Conservation (phyloP, 2,888 invertebrate species). For the Diachrysia chrysitis region DNA sequence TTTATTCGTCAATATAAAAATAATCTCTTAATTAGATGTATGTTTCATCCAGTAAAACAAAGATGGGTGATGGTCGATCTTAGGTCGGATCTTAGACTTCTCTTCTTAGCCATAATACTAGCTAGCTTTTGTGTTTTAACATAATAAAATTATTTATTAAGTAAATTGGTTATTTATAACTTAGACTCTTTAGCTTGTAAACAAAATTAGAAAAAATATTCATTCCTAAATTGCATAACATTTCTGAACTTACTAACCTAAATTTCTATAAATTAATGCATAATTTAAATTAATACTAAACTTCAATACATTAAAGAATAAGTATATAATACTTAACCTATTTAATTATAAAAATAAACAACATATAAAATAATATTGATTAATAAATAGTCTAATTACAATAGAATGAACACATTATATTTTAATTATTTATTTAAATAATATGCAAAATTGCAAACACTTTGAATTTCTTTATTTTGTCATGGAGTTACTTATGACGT, state of each 20-base stretch:
- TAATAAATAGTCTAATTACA: conserved; percentile 62
- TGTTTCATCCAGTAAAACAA: no score
- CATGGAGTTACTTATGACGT: conserved; percentile 38
- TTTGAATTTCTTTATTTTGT: conserved; percentile 18
- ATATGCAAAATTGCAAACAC: conserved; percentile 11
- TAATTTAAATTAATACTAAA: conserved; percentile 34
- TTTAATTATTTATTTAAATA: conserved; percentile 24
- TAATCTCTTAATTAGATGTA: no score
- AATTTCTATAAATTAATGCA: conserved; percentile 41
- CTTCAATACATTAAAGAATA: conserved; percentile 52
- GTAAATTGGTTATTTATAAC: no score
- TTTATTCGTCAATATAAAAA: no score
- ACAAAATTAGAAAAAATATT: neutral
- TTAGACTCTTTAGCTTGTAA: conserved; percentile 4
- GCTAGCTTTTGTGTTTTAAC: no score
- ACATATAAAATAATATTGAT: conserved; percentile 56
- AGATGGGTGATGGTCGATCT: no score
- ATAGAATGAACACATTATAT: conserved; percentile 60
- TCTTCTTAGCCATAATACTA: no score
- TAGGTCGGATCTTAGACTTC: no score
- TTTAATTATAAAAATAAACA: conserved; percentile 56
- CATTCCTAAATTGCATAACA: neutral
- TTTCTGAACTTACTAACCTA: conserved; percentile 15
- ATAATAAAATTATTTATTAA: no score
- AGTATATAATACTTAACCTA: conserved; percentile 56